Base-by-base conservation (phyloP, 2,888 invertebrate species). In the Drosophila seclusa region DNA sequence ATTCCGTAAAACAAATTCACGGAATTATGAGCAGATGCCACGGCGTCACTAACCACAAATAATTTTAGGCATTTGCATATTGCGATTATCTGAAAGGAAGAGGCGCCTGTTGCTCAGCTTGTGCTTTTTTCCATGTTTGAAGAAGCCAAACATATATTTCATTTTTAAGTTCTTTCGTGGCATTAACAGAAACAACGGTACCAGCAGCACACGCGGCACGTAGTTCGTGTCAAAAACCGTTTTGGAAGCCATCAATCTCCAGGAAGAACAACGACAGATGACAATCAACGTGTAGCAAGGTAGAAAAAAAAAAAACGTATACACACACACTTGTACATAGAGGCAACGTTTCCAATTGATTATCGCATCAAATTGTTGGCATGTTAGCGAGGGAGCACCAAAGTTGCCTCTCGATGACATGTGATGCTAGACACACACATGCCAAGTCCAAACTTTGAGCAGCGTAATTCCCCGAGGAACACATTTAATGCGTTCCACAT, bases 161-260 rank as follows among this genome's bases (percentile, higher is more conserved):
- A 29, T 38, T 5, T 24, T 21, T 57, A 61, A 38, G 8, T 21
- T 29, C 53, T 16, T 8, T 45, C n/a, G 8, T 59, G 77, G 49
- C 71, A 77, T 42, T 18, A 21, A 16, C 61, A 50, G 61, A 61
- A 52, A 78, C 78, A 81, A 77, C 53, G 68, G 34, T 27, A 49
- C 11, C 55, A 40, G 29, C 48, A 61, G 11, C 55, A 64, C 62
- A 60, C 45, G 58, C 73, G 36, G 73, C 78, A 82, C 78, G 60
- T 42, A 49, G 62, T 62, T 66, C 74, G 68, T 81, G 83, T 73
- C 78, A 76, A 70, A 77, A 80, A 78, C 50, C 73, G 70, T 77
- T 84, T 75, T 72, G 80, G 73, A 67, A 73, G 69, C 76, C 85
- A 85, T 85, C 82, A 82, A 87, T 87, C 88, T 80, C 61, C 53